These are phyloP conservation scores for Holacanthus passer DNA, from an alignment of 2,113 vertebrate genomes.

Conservation along the genomic window DNA sequence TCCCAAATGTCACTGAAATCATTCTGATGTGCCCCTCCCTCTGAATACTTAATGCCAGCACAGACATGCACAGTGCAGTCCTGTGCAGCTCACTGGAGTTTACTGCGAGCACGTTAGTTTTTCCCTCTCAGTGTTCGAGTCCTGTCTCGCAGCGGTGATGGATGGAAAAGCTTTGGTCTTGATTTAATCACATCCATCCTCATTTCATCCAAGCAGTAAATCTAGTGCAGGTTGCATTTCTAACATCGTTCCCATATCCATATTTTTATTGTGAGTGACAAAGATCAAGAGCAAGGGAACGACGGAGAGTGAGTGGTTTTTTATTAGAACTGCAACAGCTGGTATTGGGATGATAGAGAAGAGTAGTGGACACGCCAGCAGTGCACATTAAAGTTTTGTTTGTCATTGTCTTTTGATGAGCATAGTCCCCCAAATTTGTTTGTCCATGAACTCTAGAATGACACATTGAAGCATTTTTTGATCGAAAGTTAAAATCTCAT, in stretches of 20 bases:
- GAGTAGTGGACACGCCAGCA: background rate
- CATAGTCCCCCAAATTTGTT: background rate
- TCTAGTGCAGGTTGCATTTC: background rate
- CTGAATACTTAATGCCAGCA: conserved; percentile 43
- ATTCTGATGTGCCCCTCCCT: conserved; percentile 43
- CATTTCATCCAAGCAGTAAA: background rate
- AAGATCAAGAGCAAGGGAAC: background rate
- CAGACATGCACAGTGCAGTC: background rate
- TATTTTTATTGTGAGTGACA: conserved; percentile 1
- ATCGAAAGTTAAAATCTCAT: too few relatives aligned
- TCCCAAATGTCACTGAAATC: conserved; percentile 51
- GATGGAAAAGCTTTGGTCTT: background rate
- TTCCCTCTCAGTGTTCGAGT: background rate
- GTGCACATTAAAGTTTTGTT: background rate
- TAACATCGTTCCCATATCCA: background rate
- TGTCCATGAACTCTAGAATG: too few relatives aligned
- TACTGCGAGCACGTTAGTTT: conserved; percentile 9
- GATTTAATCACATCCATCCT: conserved; percentile 11
- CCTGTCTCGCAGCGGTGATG: background rate
- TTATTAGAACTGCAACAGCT: background rate
- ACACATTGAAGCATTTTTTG: too few relatives aligned
- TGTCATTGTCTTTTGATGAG: background rate
- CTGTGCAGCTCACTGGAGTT: conserved; percentile 17
- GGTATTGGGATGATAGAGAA: background rate
- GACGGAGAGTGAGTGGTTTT: conserved; percentile 1